phyloP scores from a whole-genome alignment of 2,797 vertebrate species.

The Sparus aurata region DNA sequence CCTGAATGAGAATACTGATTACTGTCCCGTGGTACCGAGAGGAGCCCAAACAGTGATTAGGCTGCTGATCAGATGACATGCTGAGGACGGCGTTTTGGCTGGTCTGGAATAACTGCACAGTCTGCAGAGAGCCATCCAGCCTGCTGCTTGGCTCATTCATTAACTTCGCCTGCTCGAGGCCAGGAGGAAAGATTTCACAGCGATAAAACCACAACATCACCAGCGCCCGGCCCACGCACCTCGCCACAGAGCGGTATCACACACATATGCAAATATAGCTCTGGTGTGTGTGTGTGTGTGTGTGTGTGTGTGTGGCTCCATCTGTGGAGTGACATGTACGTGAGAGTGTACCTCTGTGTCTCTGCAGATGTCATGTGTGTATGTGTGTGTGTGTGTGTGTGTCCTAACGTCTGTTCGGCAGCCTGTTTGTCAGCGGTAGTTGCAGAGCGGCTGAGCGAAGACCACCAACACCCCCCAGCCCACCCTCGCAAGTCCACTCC shows the following conservation, averaged over 20 bases:
- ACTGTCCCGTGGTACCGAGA: constrained; percentile 25
- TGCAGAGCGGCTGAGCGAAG: constrained; percentile 55
- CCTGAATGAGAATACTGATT: constrained; percentile 47
- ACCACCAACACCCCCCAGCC: not conserved
- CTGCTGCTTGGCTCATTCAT: constrained; percentile 63
- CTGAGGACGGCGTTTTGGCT: constrained; percentile 62
- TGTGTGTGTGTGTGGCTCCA: constrained; percentile 13
- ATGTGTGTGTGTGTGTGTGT: constrained; percentile 25
- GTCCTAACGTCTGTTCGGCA: constrained; percentile 67
- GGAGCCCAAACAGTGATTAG: constrained; percentile 71
- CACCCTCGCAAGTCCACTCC: not conserved
- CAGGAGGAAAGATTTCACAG: constrained; percentile 43
- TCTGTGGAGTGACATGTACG: constrained; percentile 49
- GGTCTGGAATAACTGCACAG: constrained; percentile 67
- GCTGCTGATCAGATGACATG: constrained; percentile 69
- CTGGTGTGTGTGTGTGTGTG: not conserved
- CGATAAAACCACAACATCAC: constrained; percentile 25
- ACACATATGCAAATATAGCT: constrained; percentile 42
- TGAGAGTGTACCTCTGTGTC: constrained; percentile 46
- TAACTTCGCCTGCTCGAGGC: constrained; percentile 54
- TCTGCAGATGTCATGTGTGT: constrained; percentile 44
- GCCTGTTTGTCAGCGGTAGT: constrained; percentile 69
- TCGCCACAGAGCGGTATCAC: constrained; percentile 5
- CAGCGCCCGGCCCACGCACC: constrained; percentile 7
- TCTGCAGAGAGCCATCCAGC: constrained; percentile 59